phyloP scores from a whole-genome alignment of 2,797 vertebrate genomes.

The Lateolabrax maculatus region DNA sequence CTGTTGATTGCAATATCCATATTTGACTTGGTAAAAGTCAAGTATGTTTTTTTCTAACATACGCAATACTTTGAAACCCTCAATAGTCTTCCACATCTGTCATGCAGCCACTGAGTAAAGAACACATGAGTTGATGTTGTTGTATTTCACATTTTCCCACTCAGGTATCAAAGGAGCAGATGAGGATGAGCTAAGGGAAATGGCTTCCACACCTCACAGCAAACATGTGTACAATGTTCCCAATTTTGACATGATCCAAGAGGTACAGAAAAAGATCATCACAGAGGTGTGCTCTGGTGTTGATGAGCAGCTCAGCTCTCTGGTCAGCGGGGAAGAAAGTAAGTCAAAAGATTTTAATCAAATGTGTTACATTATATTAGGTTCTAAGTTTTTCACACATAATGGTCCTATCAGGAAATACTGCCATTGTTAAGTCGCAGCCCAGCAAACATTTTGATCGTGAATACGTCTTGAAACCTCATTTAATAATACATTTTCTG shows the following conservation, averaged over 20 bases:
- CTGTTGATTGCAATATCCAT: conserved; percentile 61
- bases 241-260: conserved; percentile 95
- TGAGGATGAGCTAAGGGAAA: conserved; percentile 95
- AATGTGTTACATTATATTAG: not conserved
- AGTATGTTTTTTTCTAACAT: conserved; percentile 43
- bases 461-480: conserved; percentile 6
- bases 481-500: not conserved
- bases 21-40: conserved; percentile 58
- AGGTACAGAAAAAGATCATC: conserved; percentile 94
- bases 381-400: not conserved
- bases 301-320: conserved; percentile 91
- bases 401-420: not conserved
- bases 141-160: conserved; percentile 54
- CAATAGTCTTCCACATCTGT: conserved; percentile 60
- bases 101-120: conserved; percentile 42
- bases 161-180: conserved; percentile 98
- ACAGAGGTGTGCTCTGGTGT: conserved; percentile 95
- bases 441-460: not conserved
- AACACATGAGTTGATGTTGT: conserved; percentile 40
- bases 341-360: conserved; percentile 59
- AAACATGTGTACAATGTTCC: conserved; percentile 97
- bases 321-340: conserved; percentile 97
- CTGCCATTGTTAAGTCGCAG: not conserved
- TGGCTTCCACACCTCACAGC: conserved; percentile 93
- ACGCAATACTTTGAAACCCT: conserved; percentile 32